Conservation (phyloP, 2,797 vertebrate genomes). For the Amblyraja radiata region DNA sequence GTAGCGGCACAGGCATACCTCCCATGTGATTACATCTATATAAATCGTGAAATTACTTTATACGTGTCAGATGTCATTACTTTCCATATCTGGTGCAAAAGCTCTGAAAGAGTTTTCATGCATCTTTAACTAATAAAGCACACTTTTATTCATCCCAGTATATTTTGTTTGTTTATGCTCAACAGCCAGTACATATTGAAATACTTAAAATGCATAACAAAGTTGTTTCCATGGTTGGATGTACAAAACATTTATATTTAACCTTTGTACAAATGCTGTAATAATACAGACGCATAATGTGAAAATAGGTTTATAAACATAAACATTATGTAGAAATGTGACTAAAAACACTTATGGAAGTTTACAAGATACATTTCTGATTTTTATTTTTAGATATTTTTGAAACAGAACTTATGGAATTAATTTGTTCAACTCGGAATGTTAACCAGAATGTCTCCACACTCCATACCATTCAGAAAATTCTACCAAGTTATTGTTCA, state of each 20-base stretch:
- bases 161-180: not conserved
- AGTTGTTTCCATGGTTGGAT: constrained; percentile 16
- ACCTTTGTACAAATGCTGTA: not conserved
- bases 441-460: not conserved
- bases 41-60: not conserved
- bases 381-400: not conserved
- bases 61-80: not conserved
- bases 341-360: not conserved
- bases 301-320: not conserved
- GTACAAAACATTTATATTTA: not conserved
- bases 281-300: not conserved
- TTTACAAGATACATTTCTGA: not conserved
- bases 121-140: not conserved
- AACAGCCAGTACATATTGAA: not conserved
- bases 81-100: not conserved
- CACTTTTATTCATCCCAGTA: not conserved
- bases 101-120: not conserved
- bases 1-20: too few relatives aligned
- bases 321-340: not conserved
- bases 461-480: not conserved
- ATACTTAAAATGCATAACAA: not conserved
- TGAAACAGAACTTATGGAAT: not conserved
- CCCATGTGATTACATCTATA: not conserved
- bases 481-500: not conserved
- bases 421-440: too few relatives aligned